Evolutionary conservation across 2,888 invertebrate species (phyloP).

Genomic region (Yponomeuta plumbellus): DNA sequence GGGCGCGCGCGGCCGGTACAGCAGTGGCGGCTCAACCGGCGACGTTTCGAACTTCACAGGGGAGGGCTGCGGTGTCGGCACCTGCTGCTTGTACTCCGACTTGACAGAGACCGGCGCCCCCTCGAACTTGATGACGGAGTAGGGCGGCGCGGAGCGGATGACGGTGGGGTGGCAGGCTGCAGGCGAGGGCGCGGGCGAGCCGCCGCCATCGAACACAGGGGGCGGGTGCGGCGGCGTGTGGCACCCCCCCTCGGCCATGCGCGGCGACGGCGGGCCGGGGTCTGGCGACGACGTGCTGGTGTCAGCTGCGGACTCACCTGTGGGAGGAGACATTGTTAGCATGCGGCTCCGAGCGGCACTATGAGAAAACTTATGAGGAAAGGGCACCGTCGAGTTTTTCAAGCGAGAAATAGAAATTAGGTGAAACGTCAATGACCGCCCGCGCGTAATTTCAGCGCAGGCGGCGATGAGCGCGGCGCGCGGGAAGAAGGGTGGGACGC

Average conservation of each 20-base stretch:
- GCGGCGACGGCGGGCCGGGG: constrained; percentile 90
- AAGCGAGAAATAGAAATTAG: constrained; percentile 72
- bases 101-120: constrained; percentile 60
- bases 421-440: constrained; percentile 75
- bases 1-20: constrained; percentile 55
- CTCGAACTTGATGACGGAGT: constrained; percentile 78
- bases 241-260: constrained; percentile 82
- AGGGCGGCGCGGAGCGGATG: constrained; percentile 75
- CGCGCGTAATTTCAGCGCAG: constrained; percentile 44
- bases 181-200: constrained; percentile 60
- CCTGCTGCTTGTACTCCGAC: constrained; percentile 48
- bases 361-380: constrained; percentile 37
- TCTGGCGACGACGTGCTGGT: constrained; percentile 95
- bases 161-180: constrained; percentile 67
- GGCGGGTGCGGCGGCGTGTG: constrained; percentile 78
- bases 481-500: constrained; percentile 55
- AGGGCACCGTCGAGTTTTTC: constrained; percentile 59
- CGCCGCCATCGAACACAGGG: constrained; percentile 70
- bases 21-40: constrained; percentile 48
- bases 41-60: constrained; percentile 67
- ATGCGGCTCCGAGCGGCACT: constrained; percentile 1
- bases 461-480: constrained; percentile 60
- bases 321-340: constrained; percentile 39
- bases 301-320: constrained; percentile 95
- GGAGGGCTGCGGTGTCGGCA: constrained; percentile 50